A percentile compares a stretch with the other conserved stretches of the same genome.
These are phyloP conservation scores for Keiferia lycopersicella DNA, from an alignment of 2,888 invertebrate species.

Conservation along the genomic window DNA sequence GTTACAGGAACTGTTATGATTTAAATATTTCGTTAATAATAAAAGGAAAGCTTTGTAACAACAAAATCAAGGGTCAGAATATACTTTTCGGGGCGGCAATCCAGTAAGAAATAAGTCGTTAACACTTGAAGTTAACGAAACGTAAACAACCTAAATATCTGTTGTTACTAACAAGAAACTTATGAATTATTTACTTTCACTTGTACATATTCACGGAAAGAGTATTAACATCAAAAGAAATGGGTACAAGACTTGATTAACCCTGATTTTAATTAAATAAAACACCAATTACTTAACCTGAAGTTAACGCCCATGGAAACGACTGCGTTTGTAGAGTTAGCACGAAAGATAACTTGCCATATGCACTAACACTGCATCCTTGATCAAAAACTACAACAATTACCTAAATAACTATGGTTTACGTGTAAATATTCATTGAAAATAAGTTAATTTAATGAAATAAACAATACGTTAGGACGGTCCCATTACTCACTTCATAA, in stretches of 20 bases:
- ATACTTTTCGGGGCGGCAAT: no score
- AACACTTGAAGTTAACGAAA: conserved; percentile 24
- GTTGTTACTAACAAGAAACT: not conserved
- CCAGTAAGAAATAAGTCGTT: not conserved
- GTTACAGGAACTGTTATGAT: not conserved
- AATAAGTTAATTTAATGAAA: conserved; percentile 51
- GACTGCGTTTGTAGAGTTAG: conserved; percentile 48
- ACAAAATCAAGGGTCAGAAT: no score
- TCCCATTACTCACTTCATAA: conserved; percentile 66
- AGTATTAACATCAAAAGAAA: conserved; percentile 1
- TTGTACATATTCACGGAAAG: not conserved
- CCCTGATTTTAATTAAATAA: conserved; percentile 71
- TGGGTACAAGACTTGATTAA: conserved; percentile 44
- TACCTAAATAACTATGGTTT: conserved; percentile 31
- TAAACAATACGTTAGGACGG: conserved; percentile 63
- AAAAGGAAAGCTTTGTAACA: conserved; percentile 8
- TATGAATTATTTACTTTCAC: conserved; percentile 4
- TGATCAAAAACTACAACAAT: conserved; percentile 30
- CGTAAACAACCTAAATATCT: conserved; percentile 18
- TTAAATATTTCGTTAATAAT: not conserved
- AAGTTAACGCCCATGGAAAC: conserved; percentile 77
- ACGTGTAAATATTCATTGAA: conserved; percentile 44
- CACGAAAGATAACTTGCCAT: conserved; percentile 43
- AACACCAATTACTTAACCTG: conserved; percentile 67
- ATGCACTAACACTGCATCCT: conserved; percentile 43